Evolutionary conservation across 1,140 invertebrate species (phyloP).

Genomic region (Zaprionus lachaisei): DNA sequence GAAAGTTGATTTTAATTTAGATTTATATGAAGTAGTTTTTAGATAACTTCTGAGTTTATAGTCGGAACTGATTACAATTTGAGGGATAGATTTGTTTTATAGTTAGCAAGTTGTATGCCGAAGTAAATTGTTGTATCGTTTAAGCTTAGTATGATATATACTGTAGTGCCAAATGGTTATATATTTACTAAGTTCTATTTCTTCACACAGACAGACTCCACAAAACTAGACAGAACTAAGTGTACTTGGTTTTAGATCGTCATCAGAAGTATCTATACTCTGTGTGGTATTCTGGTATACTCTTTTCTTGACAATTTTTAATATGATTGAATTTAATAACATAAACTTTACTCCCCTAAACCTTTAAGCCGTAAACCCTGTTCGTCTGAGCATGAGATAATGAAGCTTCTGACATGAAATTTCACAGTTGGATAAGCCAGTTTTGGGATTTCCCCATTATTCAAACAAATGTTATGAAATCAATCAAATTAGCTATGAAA

Average conservation of each 20-base stretch:
- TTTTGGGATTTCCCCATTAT: slow-evolving; percentile 27
- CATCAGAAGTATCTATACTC: no score
- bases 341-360: background rate
- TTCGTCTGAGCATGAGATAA: background rate
- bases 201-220: no score
- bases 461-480: slow-evolving; percentile 56
- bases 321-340: background rate
- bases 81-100: background rate
- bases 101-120: background rate
- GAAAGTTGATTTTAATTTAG: slow-evolving; percentile 1
- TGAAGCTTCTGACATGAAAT: background rate
- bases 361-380: background rate
- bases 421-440: slow-evolving; percentile 5
- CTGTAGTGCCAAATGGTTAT: background rate
- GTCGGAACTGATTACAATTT: background rate
- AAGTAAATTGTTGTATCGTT: background rate
- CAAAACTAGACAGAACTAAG: no score
- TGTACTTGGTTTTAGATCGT: no score
- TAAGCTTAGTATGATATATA: background rate
- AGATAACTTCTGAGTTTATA: background rate
- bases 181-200: no score
- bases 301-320: background rate
- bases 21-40: background rate
- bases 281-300: no score
- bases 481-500: slow-evolving; percentile 62